Conservation (phyloP, 1,140 invertebrate species). For the Drosophila fuyamai region DNA sequence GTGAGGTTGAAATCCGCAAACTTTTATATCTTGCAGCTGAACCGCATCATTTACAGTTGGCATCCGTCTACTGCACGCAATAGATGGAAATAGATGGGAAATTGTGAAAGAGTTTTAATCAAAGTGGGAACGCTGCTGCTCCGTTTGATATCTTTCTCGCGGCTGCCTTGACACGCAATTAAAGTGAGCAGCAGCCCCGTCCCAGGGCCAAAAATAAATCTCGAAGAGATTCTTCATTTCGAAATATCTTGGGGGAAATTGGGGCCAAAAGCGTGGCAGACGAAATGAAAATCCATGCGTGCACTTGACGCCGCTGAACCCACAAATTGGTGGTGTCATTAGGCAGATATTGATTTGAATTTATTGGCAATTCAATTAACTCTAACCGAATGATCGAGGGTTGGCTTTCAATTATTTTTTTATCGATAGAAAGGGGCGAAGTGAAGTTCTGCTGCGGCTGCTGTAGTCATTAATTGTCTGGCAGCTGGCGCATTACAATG, state of each 20-base stretch:
- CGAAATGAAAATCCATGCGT: conserved; percentile 18
- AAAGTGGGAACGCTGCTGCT: conserved; percentile 28
- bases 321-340: conserved; percentile 54
- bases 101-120: conserved; percentile 54
- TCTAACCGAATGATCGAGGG: conserved; percentile 36
- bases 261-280: conserved; percentile 48
- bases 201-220: conserved; percentile 37
- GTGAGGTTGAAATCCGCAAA: conserved; percentile 31
- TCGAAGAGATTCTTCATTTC: conserved; percentile 37
- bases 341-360: conserved; percentile 59
- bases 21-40: conserved; percentile 16
- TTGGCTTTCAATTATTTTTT: conserved; percentile 20
- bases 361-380: conserved; percentile 61
- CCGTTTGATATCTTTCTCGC: conserved; percentile 40
- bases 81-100: conserved; percentile 42
- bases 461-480: conserved; percentile 41
- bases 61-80: conserved; percentile 35
- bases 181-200: conserved; percentile 6
- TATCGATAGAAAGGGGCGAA: conserved; percentile 8
- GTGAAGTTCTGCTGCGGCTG: conserved; percentile 5
- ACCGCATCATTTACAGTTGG: conserved; percentile 27
- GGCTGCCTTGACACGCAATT: conserved; percentile 50
- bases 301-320: conserved; percentile 48
- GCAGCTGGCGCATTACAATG: conserved; percentile 55
- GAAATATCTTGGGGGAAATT: conserved; percentile 41